Percentiles rank a stretch among this genome's conserved stretches.
Conservation (phyloP, 2,113 vertebrate genomes). For the Solea senegalensis region DNA sequence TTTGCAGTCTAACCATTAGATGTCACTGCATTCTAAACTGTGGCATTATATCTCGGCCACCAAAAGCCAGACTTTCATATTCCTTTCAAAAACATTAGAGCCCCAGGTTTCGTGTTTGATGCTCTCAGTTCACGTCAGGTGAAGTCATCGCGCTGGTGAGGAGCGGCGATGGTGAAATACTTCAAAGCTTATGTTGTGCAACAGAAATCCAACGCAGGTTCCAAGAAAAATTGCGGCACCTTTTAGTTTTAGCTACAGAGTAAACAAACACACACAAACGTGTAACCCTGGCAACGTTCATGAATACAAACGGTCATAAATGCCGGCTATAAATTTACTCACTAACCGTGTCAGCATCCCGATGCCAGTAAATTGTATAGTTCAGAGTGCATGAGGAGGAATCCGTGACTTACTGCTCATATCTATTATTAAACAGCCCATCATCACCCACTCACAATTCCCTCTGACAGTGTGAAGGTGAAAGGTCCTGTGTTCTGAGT, state of each 20-base stretch:
- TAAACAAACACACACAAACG: background rate
- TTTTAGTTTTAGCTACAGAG: conserved; percentile 1
- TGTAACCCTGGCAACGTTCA: background rate
- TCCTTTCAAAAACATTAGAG: too few species aligned
- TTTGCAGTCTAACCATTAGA: too few species aligned
- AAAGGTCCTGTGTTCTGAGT: conserved; percentile 33
- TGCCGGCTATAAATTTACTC: conserved; percentile 13
- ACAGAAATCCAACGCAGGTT: background rate
- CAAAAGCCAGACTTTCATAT: too few species aligned
- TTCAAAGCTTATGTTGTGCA: background rate
- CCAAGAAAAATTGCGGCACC: background rate
- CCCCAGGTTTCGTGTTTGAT: background rate
- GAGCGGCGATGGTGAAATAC: background rate
- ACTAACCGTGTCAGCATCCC: background rate
- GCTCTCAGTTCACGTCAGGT: background rate
- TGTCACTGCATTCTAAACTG: too few species aligned
- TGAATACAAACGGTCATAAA: background rate
- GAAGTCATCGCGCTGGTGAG: background rate
- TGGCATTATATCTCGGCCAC: too few species aligned
- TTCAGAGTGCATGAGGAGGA: background rate
- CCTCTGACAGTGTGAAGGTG: conserved; percentile 31
- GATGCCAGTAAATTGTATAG: background rate
- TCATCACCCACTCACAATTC: conserved; percentile 22
- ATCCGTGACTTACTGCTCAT: conserved; percentile 30
- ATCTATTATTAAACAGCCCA: conserved; percentile 43